A percentile compares a stretch with the other conserved stretches of the same genome.
Evolutionary conservation across 2,113 vertebrate genomes (phyloP).

Genomic region (Saguinus midas): DNA sequence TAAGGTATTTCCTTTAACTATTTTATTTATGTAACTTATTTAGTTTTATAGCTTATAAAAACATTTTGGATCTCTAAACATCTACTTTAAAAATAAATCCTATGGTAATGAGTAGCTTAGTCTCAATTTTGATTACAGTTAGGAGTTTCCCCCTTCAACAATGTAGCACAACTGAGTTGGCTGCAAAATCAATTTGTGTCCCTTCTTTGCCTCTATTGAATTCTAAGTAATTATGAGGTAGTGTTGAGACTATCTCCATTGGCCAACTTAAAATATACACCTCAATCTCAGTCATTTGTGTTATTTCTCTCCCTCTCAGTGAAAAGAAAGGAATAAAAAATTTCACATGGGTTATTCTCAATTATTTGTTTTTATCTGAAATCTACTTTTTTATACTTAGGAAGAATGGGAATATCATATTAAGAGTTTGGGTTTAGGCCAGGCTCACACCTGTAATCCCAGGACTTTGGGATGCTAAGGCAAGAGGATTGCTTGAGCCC

Average conservation of each 20-base stretch:
- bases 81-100: constrained; percentile 33
- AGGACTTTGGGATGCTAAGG: too few species aligned
- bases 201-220: not conserved
- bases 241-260: not conserved
- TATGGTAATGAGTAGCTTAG: not conserved
- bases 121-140: not conserved
- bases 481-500: too few species aligned
- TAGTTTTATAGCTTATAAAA: constrained; percentile 45
- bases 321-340: not conserved
- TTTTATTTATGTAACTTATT: constrained; percentile 42
- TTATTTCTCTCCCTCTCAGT: not conserved
- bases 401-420: constrained; percentile 11
- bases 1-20: constrained; percentile 27
- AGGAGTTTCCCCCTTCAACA: not conserved
- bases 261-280: constrained; percentile 16
- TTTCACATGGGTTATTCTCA: constrained; percentile 15
- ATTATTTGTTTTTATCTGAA: constrained; percentile 39
- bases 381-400: not conserved
- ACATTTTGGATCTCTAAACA: constrained; percentile 44
- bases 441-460: not conserved
- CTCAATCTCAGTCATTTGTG: constrained; percentile 19
- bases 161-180: not conserved
- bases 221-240: not conserved
- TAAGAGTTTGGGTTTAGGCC: not conserved
- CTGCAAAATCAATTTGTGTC: constrained; percentile 14